Evolutionary conservation across 1,140 invertebrate species (phyloP).

Genomic region (Drosophila sp.): DNA sequence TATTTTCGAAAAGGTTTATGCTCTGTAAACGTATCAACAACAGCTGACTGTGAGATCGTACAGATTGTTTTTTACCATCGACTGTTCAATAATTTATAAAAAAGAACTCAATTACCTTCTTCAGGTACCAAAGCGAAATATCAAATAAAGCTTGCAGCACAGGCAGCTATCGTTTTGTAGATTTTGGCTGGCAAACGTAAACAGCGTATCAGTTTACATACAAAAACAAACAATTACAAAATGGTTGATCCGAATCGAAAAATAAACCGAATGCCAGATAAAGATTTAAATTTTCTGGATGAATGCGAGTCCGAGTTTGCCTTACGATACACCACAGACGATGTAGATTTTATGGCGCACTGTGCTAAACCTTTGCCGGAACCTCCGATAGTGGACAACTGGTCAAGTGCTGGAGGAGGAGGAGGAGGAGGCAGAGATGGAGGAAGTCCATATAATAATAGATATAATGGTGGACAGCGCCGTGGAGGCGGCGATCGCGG

Average conservation of each 20-base stretch:
- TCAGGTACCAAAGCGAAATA: background rate
- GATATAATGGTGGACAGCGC: slow-evolving; percentile 57
- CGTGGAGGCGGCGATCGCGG: slow-evolving; percentile 61
- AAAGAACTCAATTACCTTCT: background rate
- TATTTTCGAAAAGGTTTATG: no score
- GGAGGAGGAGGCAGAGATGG: slow-evolving; percentile 28
- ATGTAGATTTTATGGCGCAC: slow-evolving; percentile 85
- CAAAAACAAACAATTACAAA: background rate
- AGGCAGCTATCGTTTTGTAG: background rate
- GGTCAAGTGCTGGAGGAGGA: slow-evolving; percentile 67
- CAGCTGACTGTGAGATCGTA: background rate
- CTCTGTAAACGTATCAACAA: no score
- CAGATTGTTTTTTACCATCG: background rate
- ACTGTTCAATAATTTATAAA: background rate
- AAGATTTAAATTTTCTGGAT: slow-evolving; percentile 85
- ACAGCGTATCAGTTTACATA: background rate
- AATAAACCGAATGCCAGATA: slow-evolving; percentile 84
- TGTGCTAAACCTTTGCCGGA: slow-evolving; percentile 71
- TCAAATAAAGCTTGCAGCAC: background rate
- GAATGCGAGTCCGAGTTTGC: slow-evolving; percentile 86
- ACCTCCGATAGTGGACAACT: slow-evolving; percentile 86
- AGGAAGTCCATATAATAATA: slow-evolving; percentile 54
- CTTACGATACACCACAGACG: slow-evolving; percentile 86
- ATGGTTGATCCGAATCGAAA: slow-evolving; percentile 84
- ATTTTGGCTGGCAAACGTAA: background rate